Base-by-base conservation (phyloP, 2,888 invertebrate genomes). In the Agrilus biguttatus region DNA sequence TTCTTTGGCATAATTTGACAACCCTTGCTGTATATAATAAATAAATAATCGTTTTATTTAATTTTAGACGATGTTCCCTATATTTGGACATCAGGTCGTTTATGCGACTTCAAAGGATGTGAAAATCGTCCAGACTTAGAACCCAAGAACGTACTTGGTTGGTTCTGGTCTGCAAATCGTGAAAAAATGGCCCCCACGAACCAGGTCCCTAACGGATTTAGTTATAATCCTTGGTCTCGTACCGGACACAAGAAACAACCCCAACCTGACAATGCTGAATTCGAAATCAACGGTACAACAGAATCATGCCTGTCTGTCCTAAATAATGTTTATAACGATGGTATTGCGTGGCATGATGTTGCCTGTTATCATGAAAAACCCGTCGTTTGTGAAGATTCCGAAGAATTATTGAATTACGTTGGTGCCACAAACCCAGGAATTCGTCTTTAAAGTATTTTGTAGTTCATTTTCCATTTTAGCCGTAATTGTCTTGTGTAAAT, bases 281-380 rank as follows among this genome's bases (percentile, higher is more conserved):
- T 81, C 67, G 88, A 88, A 59, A 88, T 89, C 66, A 89, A 88
- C 68, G 77, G 81, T 47, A 90, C 89, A 48, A 78, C 77, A 49
- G 90, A 91, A 65, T 88, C 90, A 33, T 91, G 91, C 58, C 66
- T 91, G 57, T 83, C 87, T 44, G 75, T 90, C 49, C 73, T 91
- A 49, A 90, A 91, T 73, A 91, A 91, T 66, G 90, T 91, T 7
- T 91, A 91, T 75, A 87, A 83, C 59, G 91, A 91, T 61, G 90
- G 90, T 51, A 87, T 91, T 62, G 87, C 86, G 51, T 91, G 90
- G 90, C 90, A 90, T 68, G 90, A 90, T 66, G 89, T 90, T 42
- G 89, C 89, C 50, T 90, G 90, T 67, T 89, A 90, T 67, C 90
- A 90, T 68, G 87, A 90, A 68, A 91, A 91, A 62, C 90, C 90